Evolutionary conservation across 1,140 invertebrate species (phyloP).

Genomic region (Prorops nasuta): DNA sequence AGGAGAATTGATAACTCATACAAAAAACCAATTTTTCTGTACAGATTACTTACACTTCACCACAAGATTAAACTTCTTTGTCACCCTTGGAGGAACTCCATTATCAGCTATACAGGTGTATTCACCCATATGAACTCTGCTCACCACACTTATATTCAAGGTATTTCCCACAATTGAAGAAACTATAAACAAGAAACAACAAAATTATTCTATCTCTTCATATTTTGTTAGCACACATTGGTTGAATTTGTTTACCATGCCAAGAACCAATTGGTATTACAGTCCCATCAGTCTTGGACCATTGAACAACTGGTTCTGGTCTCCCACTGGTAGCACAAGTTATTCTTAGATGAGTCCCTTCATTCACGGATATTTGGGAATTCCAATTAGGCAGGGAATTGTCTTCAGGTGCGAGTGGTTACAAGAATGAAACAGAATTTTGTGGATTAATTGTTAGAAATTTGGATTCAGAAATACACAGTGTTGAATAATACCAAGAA

Average conservation of each 20-base stretch:
- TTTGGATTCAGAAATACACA: too few species aligned
- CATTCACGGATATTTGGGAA: slow-evolving; percentile 63
- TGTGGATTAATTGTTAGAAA: too few species aligned
- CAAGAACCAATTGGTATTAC: slow-evolving; percentile 64
- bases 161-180: slow-evolving; percentile 69
- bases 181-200: slow-evolving; percentile 54
- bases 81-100: slow-evolving; percentile 79
- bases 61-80: slow-evolving; percentile 77
- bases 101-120: slow-evolving; percentile 87
- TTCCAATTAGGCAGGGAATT: too few species aligned
- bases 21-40: slow-evolving; percentile 15
- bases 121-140: slow-evolving; percentile 80
- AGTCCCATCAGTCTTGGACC: slow-evolving; percentile 69
- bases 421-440: slow-evolving; percentile 26
- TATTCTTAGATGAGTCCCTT: slow-evolving; percentile 73
- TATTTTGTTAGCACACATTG: too few species aligned
- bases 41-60: slow-evolving; percentile 78
- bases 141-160: slow-evolving; percentile 79
- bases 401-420: too few species aligned
- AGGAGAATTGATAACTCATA: slow-evolving; percentile 11
- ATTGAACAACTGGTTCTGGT: slow-evolving; percentile 73
- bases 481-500: slow-evolving; percentile 72
- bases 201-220: too few species aligned
- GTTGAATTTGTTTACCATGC: slow-evolving; percentile 54
- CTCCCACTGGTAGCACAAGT: slow-evolving; percentile 74